Evolutionary conservation across 2,113 vertebrate genomes (phyloP), one percentile per base, ranked within the genome.

Genomic region (Columba janthina): DNA sequence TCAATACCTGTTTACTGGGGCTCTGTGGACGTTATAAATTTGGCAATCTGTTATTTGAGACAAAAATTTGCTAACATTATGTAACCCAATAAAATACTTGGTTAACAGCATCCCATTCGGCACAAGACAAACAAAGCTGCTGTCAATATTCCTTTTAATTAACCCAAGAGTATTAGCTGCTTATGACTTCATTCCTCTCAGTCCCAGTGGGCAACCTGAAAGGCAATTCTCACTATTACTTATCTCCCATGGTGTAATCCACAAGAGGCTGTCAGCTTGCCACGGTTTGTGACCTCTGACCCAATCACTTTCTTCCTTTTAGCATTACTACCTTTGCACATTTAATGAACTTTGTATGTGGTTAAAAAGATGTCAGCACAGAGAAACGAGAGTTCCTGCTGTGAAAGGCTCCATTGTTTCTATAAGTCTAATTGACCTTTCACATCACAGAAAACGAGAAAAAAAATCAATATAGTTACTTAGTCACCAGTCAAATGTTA

Each of bases 381-480:
- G 96, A 62, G 90, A 97, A 98, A 97, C 31, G 86, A 97, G 97
- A 95, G 97, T 94, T 93, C 98, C 93, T 88, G 98, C 97, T 98
- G 97, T 97, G 98, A 98, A 97, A 97, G 97, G 94, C 97, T 97
- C 96, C 94, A 96, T 97, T 98, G 95, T 97, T 98, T 98, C 97
- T 97, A 92, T 97, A 96, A 96, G 96, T 98, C 96, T 98, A 97
- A 98, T 97, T 98, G 98, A 98, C 98, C 98, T 98, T 98, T 98
- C 97, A 97, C 97, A 97, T 98, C 98, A 95, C 97, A 97, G 97
- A 97, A 98, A 96, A 96, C 22, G 82, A 97, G 95, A 90, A 97
- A 83, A 95, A 95, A 97, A 98, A 98, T 98, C 98, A 98, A 98
- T 98, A 97, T 95, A 96, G 92, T 97, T 98, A 97, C 95, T 98